A percentile compares a stretch with the other conserved stretches of the same genome.
These are phyloP conservation scores for Brachionus koreanus DNA, from an alignment of 1,140 invertebrate species.

Conservation along the genomic window DNA sequence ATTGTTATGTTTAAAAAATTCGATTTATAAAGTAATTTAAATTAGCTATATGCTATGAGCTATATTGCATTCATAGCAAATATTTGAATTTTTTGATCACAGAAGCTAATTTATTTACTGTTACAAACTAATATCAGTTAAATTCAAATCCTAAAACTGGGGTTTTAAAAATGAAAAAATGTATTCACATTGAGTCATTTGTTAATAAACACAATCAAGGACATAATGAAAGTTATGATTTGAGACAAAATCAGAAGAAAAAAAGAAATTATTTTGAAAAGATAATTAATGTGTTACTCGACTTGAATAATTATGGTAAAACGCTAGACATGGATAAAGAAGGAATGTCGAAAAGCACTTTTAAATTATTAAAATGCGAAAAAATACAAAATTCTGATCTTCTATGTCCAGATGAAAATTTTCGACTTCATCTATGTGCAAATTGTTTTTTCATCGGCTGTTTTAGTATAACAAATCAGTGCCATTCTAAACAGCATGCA, in stretches of 20 bases:
- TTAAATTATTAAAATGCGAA: conserved; percentile 15
- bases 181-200: neutral
- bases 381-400: neutral
- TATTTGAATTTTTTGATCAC: neutral
- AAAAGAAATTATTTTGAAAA: neutral
- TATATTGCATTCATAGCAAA: neutral
- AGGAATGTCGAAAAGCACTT: neutral
- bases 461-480: conserved; percentile 8
- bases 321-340: neutral
- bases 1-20: neutral
- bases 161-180: conserved; percentile 10
- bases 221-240: neutral
- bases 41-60: neutral
- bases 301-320: neutral
- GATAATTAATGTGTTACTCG: neutral
- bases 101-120: neutral
- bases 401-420: neutral
- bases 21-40: neutral
- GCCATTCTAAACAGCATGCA: neutral
- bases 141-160: neutral
- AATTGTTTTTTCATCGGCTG: conserved; percentile 20
- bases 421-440: conserved; percentile 15
- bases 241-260: neutral
- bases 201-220: neutral
- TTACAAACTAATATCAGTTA: neutral